phyloP scores from a whole-genome alignment of 2,888 invertebrate genomes.

The Metellina segmentata region DNA sequence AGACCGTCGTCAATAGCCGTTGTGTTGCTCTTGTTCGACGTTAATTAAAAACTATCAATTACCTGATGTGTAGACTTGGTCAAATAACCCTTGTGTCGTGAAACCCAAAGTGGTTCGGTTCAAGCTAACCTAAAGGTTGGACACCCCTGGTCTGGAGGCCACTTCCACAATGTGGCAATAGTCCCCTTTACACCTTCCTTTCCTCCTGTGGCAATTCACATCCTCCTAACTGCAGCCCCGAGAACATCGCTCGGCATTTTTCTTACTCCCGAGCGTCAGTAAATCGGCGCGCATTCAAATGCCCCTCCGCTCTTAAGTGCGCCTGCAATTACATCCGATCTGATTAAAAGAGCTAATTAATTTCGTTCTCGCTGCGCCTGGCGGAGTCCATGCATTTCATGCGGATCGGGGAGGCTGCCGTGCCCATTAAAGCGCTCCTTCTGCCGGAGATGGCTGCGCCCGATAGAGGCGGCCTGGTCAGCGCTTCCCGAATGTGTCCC shows the following conservation, averaged over 20 bases:
- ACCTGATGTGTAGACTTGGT: too few relatives aligned
- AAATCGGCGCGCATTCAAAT: slow-evolving; percentile 33
- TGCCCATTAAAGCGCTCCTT: slow-evolving; percentile 25
- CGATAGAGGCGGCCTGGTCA: too few relatives aligned
- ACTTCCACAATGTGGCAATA: too few relatives aligned
- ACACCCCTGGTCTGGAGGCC: too few relatives aligned
- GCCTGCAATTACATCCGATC: slow-evolving; percentile 55
- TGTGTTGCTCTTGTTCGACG: too few relatives aligned
- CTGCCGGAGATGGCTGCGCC: background rate
- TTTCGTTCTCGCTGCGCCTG: slow-evolving; percentile 24
- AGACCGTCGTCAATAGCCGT: too few relatives aligned
- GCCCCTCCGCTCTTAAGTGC: slow-evolving; percentile 26
- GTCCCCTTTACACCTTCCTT: background rate
- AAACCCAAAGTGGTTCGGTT: too few relatives aligned
- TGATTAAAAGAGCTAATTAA: slow-evolving; percentile 51
- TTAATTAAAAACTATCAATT: too few relatives aligned
- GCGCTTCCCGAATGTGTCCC: too few relatives aligned
- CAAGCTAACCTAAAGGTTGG: too few relatives aligned
- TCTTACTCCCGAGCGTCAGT: slow-evolving; percentile 1
- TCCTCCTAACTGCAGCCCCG: background rate
- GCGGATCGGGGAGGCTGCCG: slow-evolving; percentile 14
- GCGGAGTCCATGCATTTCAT: slow-evolving; percentile 11
- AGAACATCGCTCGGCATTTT: too few relatives aligned
- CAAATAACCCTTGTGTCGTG: too few relatives aligned
- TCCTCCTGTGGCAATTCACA: background rate